phyloP scores from a whole-genome alignment of 2,797 vertebrate species.

The Epinephelus awoara region DNA sequence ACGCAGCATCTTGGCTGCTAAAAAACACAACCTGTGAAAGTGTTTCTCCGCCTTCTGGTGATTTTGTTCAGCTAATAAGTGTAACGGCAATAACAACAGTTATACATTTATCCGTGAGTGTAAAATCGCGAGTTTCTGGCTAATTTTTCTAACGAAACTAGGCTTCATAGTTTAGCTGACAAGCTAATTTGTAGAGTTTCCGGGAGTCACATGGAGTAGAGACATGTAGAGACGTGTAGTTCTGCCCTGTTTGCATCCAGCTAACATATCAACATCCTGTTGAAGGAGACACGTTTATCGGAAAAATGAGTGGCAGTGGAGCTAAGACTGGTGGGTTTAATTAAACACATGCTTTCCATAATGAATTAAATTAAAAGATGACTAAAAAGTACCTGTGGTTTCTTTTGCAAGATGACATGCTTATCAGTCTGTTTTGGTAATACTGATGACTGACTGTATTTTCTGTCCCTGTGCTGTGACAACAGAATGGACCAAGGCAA shows the following conservation, averaged over 20 bases:
- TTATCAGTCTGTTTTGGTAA: no score
- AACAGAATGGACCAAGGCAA: slow-evolving; percentile 86
- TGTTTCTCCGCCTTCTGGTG: no score
- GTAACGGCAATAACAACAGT: no score
- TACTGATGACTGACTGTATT: no score
- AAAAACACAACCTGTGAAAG: not conserved
- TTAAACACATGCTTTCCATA: not conserved
- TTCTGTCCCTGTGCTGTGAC: not conserved
- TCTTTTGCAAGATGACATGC: not conserved
- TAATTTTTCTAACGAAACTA: not conserved
- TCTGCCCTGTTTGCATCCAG: not conserved
- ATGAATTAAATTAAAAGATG: not conserved
- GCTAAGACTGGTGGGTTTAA: slow-evolving; percentile 43
- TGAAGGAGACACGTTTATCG: not conserved
- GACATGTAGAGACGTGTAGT: no score
- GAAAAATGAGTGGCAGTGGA: not conserved
- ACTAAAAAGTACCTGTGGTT: not conserved
- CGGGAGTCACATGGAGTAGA: not conserved
- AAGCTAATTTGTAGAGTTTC: not conserved
- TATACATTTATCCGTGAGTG: not conserved
- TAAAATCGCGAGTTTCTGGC: not conserved
- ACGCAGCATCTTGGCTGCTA: fast-evolving
- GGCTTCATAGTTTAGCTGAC: not conserved
- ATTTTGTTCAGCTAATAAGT: not conserved
- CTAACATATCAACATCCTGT: not conserved